Base-by-base conservation (phyloP, 2,797 vertebrate species). In the Tympanoctomys barrerae region DNA sequence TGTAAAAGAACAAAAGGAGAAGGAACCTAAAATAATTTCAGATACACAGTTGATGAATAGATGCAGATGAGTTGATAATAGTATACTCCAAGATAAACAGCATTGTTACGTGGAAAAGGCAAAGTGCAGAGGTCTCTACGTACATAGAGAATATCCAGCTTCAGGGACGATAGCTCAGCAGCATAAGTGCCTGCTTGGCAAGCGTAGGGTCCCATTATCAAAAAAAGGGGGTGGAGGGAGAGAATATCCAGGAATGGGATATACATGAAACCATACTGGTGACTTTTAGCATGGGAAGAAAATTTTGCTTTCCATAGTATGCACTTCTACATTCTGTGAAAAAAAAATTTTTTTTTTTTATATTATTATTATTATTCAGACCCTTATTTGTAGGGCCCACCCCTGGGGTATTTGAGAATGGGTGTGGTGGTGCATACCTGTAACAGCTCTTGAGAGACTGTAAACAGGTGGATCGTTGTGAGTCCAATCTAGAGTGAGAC, bases 311-410 rank as follows among this genome's bases (percentile, higher is more conserved):
- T 90, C 79, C 8, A 4, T 87, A 8, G 54, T 75, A 31, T 88
- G 2, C 16, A 21, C n/a, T 54, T 97, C 39, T 68, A 75, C 66
- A 66, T 46, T 93, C 64, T 91, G 81, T 71, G 8, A n/a, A n/a
- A n/a, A n/a, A n/a, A n/a, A n/a, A 85, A 24, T 61, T 92, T 80
- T 81, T 28, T 94, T 18, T 87, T 80, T 84, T 28, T 93, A 46
- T 42, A 31, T 82, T 94, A 62, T 0, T 90, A 8, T 91, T 94
- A 8, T 91, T 94, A 3, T 0, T 59, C n/a, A 52, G 5, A 54
- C 62, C 9, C 7, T 81, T 93, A 46, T 61, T 86, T 96, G 18
- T 49, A 49, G 49, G 49, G 49, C 49, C 2, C 8, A 49, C 49
- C 49, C 49, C 49, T 11, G 11, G 49, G 49, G 49, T 9, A 49